Evolutionary conservation across 1,140 invertebrate genomes (phyloP).

Genomic region (Drosophila subpulchrella): DNA sequence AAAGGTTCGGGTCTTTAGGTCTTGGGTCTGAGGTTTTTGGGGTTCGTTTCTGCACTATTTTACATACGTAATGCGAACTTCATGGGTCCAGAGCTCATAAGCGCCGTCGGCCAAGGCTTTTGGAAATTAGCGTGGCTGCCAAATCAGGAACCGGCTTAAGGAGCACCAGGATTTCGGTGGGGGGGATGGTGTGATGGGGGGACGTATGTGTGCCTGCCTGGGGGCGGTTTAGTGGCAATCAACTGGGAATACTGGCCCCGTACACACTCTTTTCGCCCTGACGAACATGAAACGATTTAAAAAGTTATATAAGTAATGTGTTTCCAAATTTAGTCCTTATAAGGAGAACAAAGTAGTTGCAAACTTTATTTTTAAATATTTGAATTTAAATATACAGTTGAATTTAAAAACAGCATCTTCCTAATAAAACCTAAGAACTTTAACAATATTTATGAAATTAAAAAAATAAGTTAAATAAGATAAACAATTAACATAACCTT

Average conservation of each 20-base stretch:
- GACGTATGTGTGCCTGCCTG: background rate
- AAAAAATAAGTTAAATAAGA: too few relatives aligned
- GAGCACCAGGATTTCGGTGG: conserved; percentile 9
- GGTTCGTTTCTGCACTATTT: conserved; percentile 64
- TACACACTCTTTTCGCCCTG: conserved; percentile 1
- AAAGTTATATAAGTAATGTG: background rate
- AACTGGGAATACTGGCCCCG: conserved; percentile 5
- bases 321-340: background rate
- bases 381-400: too few relatives aligned
- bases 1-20: background rate
- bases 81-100: conserved; percentile 76
- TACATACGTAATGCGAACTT: conserved; percentile 80
- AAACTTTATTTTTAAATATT: too few relatives aligned
- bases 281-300: conserved; percentile 11
- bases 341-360: too few relatives aligned
- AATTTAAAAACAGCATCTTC: too few relatives aligned
- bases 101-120: conserved; percentile 66
- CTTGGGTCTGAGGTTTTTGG: background rate
- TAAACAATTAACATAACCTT: too few relatives aligned
- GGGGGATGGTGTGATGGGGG: background rate
- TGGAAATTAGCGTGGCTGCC: conserved; percentile 71
- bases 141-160: conserved; percentile 30
- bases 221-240: conserved; percentile 9
- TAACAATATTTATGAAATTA: too few relatives aligned
- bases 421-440: too few relatives aligned